phyloP scores from a whole-genome alignment of 1,140 invertebrate genomes.

The Lucilia sericata region DNA sequence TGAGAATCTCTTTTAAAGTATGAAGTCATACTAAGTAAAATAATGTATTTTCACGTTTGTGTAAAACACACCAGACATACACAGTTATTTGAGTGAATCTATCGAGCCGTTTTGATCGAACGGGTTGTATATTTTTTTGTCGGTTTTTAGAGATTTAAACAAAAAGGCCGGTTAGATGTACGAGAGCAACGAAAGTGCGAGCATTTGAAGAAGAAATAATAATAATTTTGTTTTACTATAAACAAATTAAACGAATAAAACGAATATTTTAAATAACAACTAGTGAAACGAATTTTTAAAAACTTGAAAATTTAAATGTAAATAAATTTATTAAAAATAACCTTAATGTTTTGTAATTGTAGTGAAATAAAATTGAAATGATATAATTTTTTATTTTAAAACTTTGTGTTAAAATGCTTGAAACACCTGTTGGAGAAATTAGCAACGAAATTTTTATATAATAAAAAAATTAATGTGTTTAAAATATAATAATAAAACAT shows the following conservation, averaged over 20 bases:
- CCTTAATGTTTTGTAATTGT: background rate
- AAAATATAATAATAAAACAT: background rate
- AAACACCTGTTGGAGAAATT: background rate
- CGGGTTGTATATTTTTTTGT: background rate
- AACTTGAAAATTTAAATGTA: slow-evolving; percentile 33
- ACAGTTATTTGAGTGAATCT: background rate
- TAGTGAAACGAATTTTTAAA: slow-evolving; percentile 8
- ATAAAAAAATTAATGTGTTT: background rate
- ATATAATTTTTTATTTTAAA: background rate
- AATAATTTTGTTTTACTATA: slow-evolving; percentile 37
- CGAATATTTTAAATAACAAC: slow-evolving; percentile 17
- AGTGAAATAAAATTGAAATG: too few relatives aligned
- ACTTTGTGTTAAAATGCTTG: background rate
- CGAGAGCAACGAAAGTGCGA: slow-evolving; percentile 62
- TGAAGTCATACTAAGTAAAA: background rate
- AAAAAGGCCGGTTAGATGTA: slow-evolving; percentile 56
- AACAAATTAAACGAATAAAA: slow-evolving; percentile 48
- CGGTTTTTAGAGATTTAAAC: too few relatives aligned
- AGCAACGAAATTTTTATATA: background rate
- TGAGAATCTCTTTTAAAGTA: background rate
- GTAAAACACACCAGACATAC: too few relatives aligned
- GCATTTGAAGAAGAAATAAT: slow-evolving; percentile 52
- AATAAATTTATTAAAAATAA: background rate
- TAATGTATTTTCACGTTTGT: too few relatives aligned
- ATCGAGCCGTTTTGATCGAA: background rate